A percentile compares a stretch with the other conserved stretches of the same genome.
Conservation (phyloP, 2,797 vertebrate genomes). For the Mustela erminea region DNA sequence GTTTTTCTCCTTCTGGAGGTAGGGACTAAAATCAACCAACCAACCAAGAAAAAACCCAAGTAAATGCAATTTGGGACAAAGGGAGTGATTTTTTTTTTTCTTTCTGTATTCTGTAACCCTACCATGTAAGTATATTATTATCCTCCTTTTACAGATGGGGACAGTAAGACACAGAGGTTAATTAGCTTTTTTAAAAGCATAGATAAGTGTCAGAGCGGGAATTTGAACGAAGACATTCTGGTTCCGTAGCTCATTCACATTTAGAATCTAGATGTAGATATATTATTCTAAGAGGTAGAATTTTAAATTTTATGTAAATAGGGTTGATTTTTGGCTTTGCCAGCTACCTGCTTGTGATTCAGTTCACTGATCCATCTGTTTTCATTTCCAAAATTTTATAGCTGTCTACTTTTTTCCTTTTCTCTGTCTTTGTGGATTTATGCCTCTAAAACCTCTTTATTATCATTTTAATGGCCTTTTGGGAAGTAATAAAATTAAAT, state of each 20-base stretch:
- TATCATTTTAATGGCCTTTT: neutral
- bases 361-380: neutral
- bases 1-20: neutral
- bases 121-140: neutral
- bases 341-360: neutral
- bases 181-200: neutral
- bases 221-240: neutral
- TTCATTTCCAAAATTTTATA: constrained; percentile 9
- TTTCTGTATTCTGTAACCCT: neutral
- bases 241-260: neutral
- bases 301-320: neutral
- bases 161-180: neutral
- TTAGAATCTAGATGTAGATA: neutral
- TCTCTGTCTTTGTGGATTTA: constrained; percentile 1
- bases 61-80: constrained; percentile 15
- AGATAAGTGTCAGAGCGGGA: neutral
- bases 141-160: neutral
- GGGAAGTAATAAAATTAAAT: constrained; percentile 38
- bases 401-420: neutral
- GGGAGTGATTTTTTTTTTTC: neutral
- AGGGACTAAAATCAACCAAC: neutral
- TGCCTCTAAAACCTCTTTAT: constrained; percentile 36
- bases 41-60: neutral
- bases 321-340: constrained; percentile 2
- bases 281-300: neutral